Evolutionary conservation across 2,888 invertebrate genomes (phyloP).

Genomic region (Cryptosula pallasiana): DNA sequence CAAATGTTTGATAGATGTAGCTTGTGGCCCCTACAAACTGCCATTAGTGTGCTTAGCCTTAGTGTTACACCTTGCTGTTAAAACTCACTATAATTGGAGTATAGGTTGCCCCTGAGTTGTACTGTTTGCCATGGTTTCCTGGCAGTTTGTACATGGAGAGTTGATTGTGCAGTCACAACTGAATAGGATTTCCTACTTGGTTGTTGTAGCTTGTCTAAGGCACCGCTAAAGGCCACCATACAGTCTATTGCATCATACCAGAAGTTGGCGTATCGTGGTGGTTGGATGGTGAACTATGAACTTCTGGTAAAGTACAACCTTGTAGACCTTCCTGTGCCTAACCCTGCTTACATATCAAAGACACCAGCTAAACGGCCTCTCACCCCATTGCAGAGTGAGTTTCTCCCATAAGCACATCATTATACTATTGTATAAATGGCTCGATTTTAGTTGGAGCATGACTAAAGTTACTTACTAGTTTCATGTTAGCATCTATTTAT

Average conservation of each 20-base stretch:
- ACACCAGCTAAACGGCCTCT: background rate
- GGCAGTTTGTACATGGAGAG: too few species aligned
- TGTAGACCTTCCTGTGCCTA: slow-evolving; percentile 57
- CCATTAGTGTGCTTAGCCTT: too few species aligned
- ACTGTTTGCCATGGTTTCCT: too few species aligned
- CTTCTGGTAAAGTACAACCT: slow-evolving; percentile 58
- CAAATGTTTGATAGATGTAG: too few species aligned
- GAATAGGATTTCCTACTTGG: too few species aligned
- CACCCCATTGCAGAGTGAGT: background rate
- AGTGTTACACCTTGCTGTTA: too few species aligned
- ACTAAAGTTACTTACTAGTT: too few species aligned
- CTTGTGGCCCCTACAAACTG: too few species aligned
- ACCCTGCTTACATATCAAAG: slow-evolving; percentile 35
- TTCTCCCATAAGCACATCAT: background rate
- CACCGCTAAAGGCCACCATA: slow-evolving; percentile 53
- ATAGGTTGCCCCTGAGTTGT: too few species aligned
- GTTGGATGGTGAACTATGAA: slow-evolving; percentile 64
- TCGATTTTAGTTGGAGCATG: background rate
- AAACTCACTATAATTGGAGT: too few species aligned
- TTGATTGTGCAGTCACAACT: too few species aligned
- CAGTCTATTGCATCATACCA: slow-evolving; percentile 62
- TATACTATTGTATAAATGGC: background rate
- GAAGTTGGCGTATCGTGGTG: slow-evolving; percentile 58
- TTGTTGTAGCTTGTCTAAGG: slow-evolving; percentile 41
- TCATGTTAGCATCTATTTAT: too few species aligned